Evolutionary conservation across 2,888 invertebrate species (phyloP).

Genomic region (Patella caerulea): DNA sequence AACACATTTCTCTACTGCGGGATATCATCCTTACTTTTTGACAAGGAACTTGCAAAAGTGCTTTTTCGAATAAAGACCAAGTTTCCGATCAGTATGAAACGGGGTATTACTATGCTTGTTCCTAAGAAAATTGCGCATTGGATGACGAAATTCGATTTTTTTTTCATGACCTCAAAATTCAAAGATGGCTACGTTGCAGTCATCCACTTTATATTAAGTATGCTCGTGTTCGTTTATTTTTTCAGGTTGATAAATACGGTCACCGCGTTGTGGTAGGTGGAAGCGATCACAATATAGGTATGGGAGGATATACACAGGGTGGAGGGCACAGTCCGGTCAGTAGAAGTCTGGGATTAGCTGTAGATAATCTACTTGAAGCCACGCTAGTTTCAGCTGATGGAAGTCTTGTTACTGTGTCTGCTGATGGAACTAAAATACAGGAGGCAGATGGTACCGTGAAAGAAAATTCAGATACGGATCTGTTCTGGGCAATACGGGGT

Average conservation of each 20-base stretch:
- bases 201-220: no score
- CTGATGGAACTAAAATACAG: conserved; percentile 16
- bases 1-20: no score
- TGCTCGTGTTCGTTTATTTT: not conserved
- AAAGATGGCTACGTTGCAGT: no score
- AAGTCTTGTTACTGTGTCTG: conserved; percentile 17
- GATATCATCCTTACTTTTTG: no score
- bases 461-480: conserved; percentile 27
- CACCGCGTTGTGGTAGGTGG: conserved; percentile 54
- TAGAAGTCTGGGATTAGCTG: conserved; percentile 38
- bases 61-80: no score
- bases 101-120: no score
- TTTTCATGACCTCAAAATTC: no score
- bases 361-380: conserved; percentile 42
- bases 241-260: conserved; percentile 38
- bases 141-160: no score
- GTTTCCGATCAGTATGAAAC: no score
- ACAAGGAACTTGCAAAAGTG: no score
- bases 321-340: conserved; percentile 56
- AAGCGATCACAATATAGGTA: conserved; percentile 49
- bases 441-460: conserved; percentile 20
- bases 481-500: conserved; percentile 47
- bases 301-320: conserved; percentile 58
- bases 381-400: conserved; percentile 31
- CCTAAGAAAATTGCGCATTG: no score